A percentile compares a stretch with the other conserved stretches of the same genome.
These are phyloP conservation scores for Triplophysa siluroides DNA, from an alignment of 2,113 vertebrate species.

Conservation along the genomic window DNA sequence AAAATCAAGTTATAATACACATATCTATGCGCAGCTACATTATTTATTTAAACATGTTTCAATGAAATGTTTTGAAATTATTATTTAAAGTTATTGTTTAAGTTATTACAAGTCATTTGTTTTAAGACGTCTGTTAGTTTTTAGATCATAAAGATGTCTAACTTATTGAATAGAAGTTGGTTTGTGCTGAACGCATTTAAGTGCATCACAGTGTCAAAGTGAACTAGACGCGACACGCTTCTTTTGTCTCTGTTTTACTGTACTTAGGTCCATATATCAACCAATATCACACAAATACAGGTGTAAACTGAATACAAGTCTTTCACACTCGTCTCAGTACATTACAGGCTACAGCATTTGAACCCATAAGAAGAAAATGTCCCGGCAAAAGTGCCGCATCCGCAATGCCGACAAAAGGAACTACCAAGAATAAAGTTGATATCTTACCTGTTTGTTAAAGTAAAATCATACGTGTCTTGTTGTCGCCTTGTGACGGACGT, in stretches of 20 bases:
- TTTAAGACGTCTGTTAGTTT: no score
- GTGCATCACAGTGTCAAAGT: neutral
- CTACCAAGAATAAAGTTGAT: constrained; percentile 12
- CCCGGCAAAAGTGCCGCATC: constrained; percentile 19
- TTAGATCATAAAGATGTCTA: no score
- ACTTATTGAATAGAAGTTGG: no score
- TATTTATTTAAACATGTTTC: no score
- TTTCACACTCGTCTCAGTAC: neutral
- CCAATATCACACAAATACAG: neutral
- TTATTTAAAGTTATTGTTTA: no score
- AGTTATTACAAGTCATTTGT: no score
- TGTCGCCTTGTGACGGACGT: constrained; percentile 1
- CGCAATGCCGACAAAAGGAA: neutral
- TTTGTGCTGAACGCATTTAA: neutral
- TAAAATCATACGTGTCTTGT: constrained; percentile 7
- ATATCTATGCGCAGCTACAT: no score
- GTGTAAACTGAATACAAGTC: neutral
- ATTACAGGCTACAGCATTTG: neutral
- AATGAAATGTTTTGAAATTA: no score
- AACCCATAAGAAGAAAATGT: neutral
- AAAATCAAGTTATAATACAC: no score
- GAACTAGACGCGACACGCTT: neutral
- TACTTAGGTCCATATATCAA: neutral
- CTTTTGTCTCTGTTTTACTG: neutral
- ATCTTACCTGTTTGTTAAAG: constrained; percentile 33